Percentiles rank a stretch among this genome's conserved stretches.
Conservation (phyloP, 92 coral and sea anemone species). For the Porites rus region DNA sequence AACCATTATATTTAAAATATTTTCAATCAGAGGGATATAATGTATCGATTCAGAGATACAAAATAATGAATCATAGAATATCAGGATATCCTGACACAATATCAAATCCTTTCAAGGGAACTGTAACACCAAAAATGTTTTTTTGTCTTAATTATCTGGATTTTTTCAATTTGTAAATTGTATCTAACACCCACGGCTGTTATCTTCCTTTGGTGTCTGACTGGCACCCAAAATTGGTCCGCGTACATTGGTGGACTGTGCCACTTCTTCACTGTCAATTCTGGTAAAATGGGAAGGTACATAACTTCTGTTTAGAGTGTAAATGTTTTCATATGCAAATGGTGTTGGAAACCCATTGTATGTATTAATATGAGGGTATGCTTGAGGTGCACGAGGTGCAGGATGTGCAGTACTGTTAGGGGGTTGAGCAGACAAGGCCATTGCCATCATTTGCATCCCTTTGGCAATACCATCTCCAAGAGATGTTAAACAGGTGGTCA, state of each 20-base stretch:
- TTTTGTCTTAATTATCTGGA: background rate
- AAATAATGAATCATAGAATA: too few relatives aligned
- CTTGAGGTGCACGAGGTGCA: background rate
- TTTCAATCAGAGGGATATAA: background rate
- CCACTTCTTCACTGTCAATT: constrained; percentile 13
- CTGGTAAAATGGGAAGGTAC: constrained; percentile 10
- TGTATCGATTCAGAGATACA: background rate
- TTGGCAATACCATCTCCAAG: constrained; percentile 36
- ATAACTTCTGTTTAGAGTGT: constrained; percentile 15
- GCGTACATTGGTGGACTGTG: constrained; percentile 1
- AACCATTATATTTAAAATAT: too few relatives aligned
- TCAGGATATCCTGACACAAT: background rate
- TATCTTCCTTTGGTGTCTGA: background rate
- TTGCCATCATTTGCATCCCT: constrained; percentile 36
- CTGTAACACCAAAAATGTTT: constrained; percentile 7
- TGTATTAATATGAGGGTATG: background rate
- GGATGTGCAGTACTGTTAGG: background rate
- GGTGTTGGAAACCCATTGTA: constrained; percentile 2
- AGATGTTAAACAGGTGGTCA: constrained; percentile 32
- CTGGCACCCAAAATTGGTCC: constrained; percentile 17
- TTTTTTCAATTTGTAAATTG: background rate
- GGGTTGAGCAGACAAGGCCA: constrained; percentile 4
- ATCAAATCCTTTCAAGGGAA: constrained; percentile 19
- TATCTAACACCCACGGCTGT: background rate
- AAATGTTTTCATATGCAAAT: constrained; percentile 3